Base-by-base conservation (phyloP, 2,888 invertebrate species). In the Rhopalosiphum nymphaeae region DNA sequence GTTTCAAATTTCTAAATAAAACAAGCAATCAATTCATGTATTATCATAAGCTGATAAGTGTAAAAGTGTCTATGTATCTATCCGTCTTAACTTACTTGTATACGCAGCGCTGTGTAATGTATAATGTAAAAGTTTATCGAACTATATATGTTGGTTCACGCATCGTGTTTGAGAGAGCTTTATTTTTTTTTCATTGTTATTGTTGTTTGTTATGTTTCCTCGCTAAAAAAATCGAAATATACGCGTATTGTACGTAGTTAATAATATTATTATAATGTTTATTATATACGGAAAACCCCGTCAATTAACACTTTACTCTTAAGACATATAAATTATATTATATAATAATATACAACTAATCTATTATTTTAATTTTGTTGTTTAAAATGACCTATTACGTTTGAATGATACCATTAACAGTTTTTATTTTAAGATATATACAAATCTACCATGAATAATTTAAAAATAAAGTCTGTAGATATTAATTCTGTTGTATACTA, bases 261-360 rank as follows among this genome's bases (percentile, higher is more conserved):
- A 49, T 67, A 26, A 25, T 46, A 67, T n/a, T 46, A 61, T 44
- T 44, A 53, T 25, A 25, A 85, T 61, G 78, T 91, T 85, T 84
- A 44, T 85, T 84, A 44, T 85, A 78, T 25, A 85, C 78, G 26
- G 46, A 56, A 92, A 92, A 67, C 26, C 16, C 61, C 61, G 92
- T 92, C 92, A 92, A 92, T 92, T 92, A 92, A 87, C 92, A 46
- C 78, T 92, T 21, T 92, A 86, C 44, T 89, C 29, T 57, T 89
- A 57, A 89, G 57, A 57, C 3, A 42, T 90, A 91, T 11, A 78
- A 91, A 53, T 57, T 57, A 89, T 53, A 89, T 56, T 36, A 53
- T 89, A 56, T 57, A 36, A 56, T 29, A 56, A 13, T 42, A 36
- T 89, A 61, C 26, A 89, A 42, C 1, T 42, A 61, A 61, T 29